Evolutionary conservation across 1,140 invertebrate genomes (phyloP).

Genomic region (Copidosoma floridanum): DNA sequence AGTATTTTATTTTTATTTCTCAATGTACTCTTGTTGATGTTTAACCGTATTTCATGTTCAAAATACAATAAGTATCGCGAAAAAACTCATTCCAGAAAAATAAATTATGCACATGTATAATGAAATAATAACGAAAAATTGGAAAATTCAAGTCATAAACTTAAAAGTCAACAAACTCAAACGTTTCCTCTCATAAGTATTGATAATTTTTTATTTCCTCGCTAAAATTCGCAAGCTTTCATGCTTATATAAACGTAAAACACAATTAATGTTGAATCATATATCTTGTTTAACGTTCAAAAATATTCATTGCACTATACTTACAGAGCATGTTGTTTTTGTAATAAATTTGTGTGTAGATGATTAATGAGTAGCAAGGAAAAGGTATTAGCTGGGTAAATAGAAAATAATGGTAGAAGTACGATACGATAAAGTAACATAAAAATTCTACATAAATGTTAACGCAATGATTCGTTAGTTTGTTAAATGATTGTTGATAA

Average conservation of each 20-base stretch:
- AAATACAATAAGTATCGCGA: too few species aligned
- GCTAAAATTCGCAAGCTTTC: constrained; percentile 2
- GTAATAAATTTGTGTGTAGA: constrained; percentile 15
- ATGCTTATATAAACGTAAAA: constrained; percentile 12
- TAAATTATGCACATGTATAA: background rate
- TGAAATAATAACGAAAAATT: constrained; percentile 5
- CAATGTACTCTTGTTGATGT: too few species aligned
- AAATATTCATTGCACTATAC: too few species aligned
- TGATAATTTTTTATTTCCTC: background rate
- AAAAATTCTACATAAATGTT: too few species aligned
- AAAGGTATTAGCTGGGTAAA: background rate
- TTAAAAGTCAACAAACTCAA: background rate
- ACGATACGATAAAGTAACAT: too few species aligned
- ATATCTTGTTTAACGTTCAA: too few species aligned
- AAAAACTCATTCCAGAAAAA: background rate
- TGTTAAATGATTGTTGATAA: background rate
- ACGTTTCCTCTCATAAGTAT: too few species aligned
- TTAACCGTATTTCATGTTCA: too few species aligned
- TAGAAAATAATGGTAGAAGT: too few species aligned
- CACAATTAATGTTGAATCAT: background rate
- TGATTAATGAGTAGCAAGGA: constrained; percentile 27
- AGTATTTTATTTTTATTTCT: too few species aligned
- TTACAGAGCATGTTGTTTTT: constrained; percentile 26
- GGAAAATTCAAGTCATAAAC: background rate
- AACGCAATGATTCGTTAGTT: constrained; percentile 8